A percentile compares a stretch with the other conserved stretches of the same genome.
Evolutionary conservation across 1,140 invertebrate species (phyloP).

Genomic region (Caerostris darwini): DNA sequence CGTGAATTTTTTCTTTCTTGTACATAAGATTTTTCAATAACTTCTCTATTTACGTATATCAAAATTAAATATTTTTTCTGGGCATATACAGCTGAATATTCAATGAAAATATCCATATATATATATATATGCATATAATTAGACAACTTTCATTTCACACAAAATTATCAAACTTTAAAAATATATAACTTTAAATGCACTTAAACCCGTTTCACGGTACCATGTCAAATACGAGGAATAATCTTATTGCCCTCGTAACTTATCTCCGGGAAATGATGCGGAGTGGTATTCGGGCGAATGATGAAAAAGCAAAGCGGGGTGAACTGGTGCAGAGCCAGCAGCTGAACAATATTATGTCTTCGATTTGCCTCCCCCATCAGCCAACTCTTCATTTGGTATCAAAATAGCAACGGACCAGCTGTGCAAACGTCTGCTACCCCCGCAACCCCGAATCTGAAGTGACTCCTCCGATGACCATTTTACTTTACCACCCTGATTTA

Average conservation of each 20-base stretch:
- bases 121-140: too few species aligned
- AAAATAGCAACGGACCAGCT: conserved; percentile 73
- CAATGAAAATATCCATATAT: too few species aligned
- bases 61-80: too few species aligned
- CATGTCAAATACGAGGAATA: background rate
- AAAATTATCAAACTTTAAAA: too few species aligned
- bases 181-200: background rate
- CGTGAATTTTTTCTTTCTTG: too few species aligned
- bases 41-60: too few species aligned
- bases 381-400: conserved; percentile 63
- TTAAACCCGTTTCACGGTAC: background rate
- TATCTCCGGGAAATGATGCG: background rate
- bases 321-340: conserved; percentile 29
- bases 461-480: conserved; percentile 53
- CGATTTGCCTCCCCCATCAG: conserved; percentile 56
- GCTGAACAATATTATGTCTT: conserved; percentile 70
- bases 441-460: background rate
- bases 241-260: background rate
- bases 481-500: conserved; percentile 67
- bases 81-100: too few species aligned
- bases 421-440: conserved; percentile 68
- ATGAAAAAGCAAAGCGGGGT: too few species aligned
- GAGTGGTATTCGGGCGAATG: background rate
- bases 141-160: too few species aligned
- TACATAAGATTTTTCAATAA: too few species aligned